Evolutionary conservation across 1,140 invertebrate genomes (phyloP).

Genomic region (Micrasema longulum): DNA sequence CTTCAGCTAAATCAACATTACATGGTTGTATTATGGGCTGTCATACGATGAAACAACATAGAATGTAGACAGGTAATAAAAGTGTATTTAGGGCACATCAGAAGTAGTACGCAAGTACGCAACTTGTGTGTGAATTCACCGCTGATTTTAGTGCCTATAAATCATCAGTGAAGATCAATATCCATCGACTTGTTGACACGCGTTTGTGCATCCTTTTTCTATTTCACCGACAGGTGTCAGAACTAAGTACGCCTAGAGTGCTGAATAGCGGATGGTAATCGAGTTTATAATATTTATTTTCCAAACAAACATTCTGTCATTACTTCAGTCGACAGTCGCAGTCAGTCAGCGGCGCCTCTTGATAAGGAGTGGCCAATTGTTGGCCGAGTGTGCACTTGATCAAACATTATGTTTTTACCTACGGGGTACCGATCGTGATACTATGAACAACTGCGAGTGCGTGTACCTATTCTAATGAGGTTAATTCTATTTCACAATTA

Average conservation of each 20-base stretch:
- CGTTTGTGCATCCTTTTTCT: conserved; percentile 9
- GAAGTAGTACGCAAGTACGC: too few relatives aligned
- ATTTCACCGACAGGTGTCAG: conserved; percentile 27
- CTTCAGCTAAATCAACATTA: too few relatives aligned
- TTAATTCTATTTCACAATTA: conserved; percentile 13
- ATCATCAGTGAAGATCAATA: conserved; percentile 34
- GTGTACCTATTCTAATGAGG: conserved; percentile 22
- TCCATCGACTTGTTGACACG: conserved; percentile 8
- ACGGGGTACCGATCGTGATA: not conserved
- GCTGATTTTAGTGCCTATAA: conserved; percentile 7
- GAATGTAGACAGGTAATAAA: too few relatives aligned
- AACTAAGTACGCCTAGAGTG: not conserved
- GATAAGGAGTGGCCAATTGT: conserved; percentile 19
- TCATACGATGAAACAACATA: too few relatives aligned
- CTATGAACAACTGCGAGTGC: not conserved
- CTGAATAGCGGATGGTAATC: conserved; percentile 29
- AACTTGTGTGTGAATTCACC: too few relatives aligned
- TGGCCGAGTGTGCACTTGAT: conserved; percentile 12
- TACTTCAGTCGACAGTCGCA: too few relatives aligned
- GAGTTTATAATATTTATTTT: conserved; percentile 3
- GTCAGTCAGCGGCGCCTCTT: conserved; percentile 17
- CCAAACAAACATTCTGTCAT: conserved; percentile 15
- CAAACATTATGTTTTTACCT: not conserved
- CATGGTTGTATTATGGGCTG: too few relatives aligned
- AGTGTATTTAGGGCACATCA: too few relatives aligned